Conservation (phyloP, 2,888 invertebrate species). For the Emmelina monodactyla region DNA sequence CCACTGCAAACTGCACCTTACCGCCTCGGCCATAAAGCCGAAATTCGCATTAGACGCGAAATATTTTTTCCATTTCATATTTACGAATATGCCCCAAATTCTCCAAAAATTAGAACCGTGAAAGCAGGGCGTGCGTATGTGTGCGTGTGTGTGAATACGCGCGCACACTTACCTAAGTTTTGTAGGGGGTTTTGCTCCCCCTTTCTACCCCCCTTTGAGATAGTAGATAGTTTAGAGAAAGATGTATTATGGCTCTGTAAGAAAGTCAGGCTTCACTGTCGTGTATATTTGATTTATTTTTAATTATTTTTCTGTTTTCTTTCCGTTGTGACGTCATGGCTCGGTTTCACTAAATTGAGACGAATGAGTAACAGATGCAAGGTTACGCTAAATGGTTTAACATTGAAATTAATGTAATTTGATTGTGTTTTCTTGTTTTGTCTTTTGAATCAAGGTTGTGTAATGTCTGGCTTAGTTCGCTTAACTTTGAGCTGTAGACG, state of each 20-base stretch:
- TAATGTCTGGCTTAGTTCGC: too few species aligned
- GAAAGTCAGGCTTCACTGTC: constrained; percentile 24
- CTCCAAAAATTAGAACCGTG: constrained; percentile 69
- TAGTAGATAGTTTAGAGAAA: constrained; percentile 61
- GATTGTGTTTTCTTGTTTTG: too few species aligned
- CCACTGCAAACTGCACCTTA: constrained; percentile 30
- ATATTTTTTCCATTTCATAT: constrained; percentile 69
- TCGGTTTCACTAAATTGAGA: too few species aligned
- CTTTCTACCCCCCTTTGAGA: constrained; percentile 25
- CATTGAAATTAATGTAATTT: too few species aligned
- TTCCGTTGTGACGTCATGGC: too few species aligned
- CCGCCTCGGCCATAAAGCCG: constrained; percentile 20
- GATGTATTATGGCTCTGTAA: constrained; percentile 37
- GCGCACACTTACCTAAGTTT: constrained; percentile 28
- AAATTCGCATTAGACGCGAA: constrained; percentile 36
- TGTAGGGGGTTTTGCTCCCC: constrained; percentile 20
- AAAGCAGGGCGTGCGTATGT: constrained; percentile 41
- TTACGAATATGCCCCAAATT: constrained; percentile 69
- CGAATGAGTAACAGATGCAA: too few species aligned
- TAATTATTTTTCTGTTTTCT: too few species aligned
- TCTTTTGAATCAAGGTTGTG: too few species aligned
- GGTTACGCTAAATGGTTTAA: too few species aligned
- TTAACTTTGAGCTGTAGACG: too few species aligned
- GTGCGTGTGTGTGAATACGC: constrained; percentile 38
- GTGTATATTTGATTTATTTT: constrained; percentile 22